phyloP scores from a whole-genome alignment of 2,797 vertebrate genomes.

The Morelia viridis region DNA sequence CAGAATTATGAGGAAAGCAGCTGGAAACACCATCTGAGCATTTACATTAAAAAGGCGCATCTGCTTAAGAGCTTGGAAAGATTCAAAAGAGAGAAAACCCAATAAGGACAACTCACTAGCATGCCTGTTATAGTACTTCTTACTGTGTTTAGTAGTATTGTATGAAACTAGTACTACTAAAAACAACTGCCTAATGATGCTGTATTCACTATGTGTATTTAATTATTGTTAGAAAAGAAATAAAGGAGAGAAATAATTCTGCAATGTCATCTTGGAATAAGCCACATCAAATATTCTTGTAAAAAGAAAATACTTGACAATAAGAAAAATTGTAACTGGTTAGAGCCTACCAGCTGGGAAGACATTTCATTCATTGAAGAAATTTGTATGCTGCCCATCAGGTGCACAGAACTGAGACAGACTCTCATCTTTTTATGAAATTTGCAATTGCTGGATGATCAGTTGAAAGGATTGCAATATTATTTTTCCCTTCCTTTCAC shows the following conservation, averaged over 20 bases:
- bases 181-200: not conserved
- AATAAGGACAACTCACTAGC: not conserved
- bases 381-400: not conserved
- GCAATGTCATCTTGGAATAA: not conserved
- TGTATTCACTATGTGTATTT: not conserved
- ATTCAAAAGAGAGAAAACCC: slow-evolving; percentile 4
- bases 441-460: slow-evolving; percentile 27
- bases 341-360: not conserved
- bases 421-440: slow-evolving; percentile 26
- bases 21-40: not conserved
- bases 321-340: not conserved
- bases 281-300: not conserved
- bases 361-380: not conserved
- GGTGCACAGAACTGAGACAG: not conserved
- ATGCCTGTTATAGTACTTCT: not conserved
- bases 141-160: not conserved
- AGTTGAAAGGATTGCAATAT: not conserved
- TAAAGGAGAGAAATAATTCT: not conserved
- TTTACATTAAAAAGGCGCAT: slow-evolving; percentile 18
- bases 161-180: not conserved
- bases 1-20: slow-evolving; percentile 1
- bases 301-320: not conserved
- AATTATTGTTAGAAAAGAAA: not conserved
- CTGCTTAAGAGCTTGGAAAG: not conserved
- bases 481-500: slow-evolving; percentile 21